phyloP scores from a whole-genome alignment of 2,797 vertebrate species.

The Buceros bicornis region DNA sequence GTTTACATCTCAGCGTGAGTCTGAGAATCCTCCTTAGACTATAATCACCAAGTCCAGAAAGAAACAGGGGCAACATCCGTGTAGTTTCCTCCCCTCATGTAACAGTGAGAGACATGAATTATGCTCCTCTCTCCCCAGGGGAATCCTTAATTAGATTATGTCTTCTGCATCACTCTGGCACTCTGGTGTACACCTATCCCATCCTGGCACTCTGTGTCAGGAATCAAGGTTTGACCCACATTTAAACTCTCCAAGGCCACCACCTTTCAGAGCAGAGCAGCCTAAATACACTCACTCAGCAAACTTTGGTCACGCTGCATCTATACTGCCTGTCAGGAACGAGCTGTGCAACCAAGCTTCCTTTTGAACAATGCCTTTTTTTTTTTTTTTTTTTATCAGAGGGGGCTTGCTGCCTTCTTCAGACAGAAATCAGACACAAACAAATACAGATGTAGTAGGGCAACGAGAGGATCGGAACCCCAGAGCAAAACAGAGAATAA shows the following conservation, averaged over 20 bases:
- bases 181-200: background rate
- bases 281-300: background rate
- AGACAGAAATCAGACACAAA: background rate
- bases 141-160: background rate
- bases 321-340: background rate
- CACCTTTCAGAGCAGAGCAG: background rate
- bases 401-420: background rate
- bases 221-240: background rate
- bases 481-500: background rate
- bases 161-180: background rate
- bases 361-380: background rate
- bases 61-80: rapidly evolving
- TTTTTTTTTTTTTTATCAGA: background rate
- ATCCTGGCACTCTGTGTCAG: background rate
- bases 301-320: background rate
- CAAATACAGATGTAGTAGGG: rapidly evolving
- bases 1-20: background rate
- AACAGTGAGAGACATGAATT: background rate
- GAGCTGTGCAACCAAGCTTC: background rate
- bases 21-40: background rate
- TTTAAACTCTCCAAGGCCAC: background rate
- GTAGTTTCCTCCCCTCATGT: rapidly evolving
- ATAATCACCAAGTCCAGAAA: background rate
- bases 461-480: background rate
- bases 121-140: rapidly evolving